phyloP scores from a whole-genome alignment of 2,888 invertebrate species.

The Eristalinus sepulchralis region DNA sequence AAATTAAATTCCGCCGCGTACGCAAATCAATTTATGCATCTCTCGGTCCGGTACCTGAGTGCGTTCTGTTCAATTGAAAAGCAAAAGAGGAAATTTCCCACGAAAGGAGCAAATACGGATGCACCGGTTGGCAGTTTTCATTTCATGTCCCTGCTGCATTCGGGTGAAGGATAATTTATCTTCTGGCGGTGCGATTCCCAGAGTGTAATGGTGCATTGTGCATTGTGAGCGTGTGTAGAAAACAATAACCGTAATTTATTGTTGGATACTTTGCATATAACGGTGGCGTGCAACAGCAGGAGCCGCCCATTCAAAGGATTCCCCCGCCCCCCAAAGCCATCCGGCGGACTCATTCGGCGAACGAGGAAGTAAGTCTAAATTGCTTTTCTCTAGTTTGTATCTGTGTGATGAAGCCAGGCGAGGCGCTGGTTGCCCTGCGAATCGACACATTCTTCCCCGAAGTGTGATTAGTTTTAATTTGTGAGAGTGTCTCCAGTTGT shows the following conservation, averaged over 20 bases:
- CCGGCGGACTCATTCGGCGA: conserved; percentile 3
- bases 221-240: conserved; percentile 3
- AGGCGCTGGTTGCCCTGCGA: background rate
- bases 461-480: conserved; percentile 7
- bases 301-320: conserved; percentile 3
- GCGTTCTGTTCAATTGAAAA: background rate
- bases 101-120: background rate
- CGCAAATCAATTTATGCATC: conserved; percentile 14
- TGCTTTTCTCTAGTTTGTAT: background rate
- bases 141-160: background rate
- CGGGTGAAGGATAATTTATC: conserved; percentile 7
- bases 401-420: background rate
- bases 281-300: conserved; percentile 21
- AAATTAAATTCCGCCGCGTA: conserved; percentile 29
- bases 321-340: background rate
- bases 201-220: background rate
- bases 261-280: conserved; percentile 25
- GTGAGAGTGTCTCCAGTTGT: conserved; percentile 6
- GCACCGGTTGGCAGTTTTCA: background rate
- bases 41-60: background rate
- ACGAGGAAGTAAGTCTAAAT: conserved; percentile 44
- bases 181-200: background rate
- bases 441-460: background rate
- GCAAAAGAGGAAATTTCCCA: background rate
- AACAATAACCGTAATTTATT: conserved; percentile 40